Evolutionary conservation across 1,140 invertebrate species (phyloP).

Genomic region (Contarinia nasturtii): DNA sequence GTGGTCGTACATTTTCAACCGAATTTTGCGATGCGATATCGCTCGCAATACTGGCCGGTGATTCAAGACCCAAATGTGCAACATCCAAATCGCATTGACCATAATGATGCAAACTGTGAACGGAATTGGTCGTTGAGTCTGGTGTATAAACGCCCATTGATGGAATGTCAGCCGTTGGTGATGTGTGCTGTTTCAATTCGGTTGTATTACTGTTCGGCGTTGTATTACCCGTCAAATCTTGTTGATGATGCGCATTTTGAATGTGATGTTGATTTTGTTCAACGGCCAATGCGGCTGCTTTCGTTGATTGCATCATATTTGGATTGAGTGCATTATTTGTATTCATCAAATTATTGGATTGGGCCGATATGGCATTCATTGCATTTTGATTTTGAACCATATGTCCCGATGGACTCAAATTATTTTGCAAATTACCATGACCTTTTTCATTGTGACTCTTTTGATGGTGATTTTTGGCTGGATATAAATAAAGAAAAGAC

Average conservation of each 20-base stretch:
- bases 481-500: too few relatives aligned
- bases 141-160: conserved; percentile 69
- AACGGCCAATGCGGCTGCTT: background rate
- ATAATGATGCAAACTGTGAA: conserved; percentile 57
- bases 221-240: background rate
- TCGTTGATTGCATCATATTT: background rate
- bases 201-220: conserved; percentile 1
- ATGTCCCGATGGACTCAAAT: too few relatives aligned
- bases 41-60: conserved; percentile 68
- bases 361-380: too few relatives aligned
- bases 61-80: conserved; percentile 63
- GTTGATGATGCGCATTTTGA: background rate
- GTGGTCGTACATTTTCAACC: conserved; percentile 37
- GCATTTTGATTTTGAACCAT: too few relatives aligned
- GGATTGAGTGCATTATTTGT: background rate
- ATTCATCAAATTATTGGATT: background rate
- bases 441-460: too few relatives aligned
- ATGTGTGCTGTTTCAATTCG: conserved; percentile 20
- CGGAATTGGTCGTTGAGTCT: conserved; percentile 67
- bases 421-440: too few relatives aligned
- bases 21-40: conserved; percentile 62
- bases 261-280: background rate
- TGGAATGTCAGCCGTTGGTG: conserved; percentile 39
- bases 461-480: too few relatives aligned
- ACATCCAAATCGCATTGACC: conserved; percentile 65